Percentiles rank a stretch among this genome's conserved stretches.
Conservation (phyloP, 2,888 invertebrate species). For the Tupiocoris notatus region DNA sequence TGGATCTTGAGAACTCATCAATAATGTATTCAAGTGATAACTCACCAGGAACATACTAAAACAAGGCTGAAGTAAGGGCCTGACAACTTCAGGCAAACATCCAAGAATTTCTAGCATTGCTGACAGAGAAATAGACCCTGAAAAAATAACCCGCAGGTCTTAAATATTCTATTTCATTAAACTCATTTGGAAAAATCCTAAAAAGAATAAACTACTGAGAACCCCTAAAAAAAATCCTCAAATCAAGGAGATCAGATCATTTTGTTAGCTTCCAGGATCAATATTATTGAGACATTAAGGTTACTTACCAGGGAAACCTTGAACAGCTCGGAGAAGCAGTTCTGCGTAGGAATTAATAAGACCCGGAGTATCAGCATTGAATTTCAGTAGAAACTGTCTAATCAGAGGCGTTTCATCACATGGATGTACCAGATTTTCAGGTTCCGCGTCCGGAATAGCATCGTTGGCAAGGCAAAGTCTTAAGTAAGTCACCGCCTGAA, state of each 20-base stretch:
- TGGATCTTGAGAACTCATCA: too few relatives aligned
- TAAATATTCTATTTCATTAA: too few relatives aligned
- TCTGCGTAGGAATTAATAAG: slow-evolving; percentile 66
- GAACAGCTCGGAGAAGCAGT: slow-evolving; percentile 65
- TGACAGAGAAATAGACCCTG: slow-evolving; percentile 66
- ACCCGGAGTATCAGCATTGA: slow-evolving; percentile 53
- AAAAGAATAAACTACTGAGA: too few relatives aligned
- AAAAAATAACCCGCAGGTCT: too few relatives aligned
- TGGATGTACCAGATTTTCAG: slow-evolving; percentile 47
- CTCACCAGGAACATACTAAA: slow-evolving; percentile 61
- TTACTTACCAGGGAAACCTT: slow-evolving; percentile 64
- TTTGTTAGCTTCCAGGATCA: too few relatives aligned
- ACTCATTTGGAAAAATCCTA: too few relatives aligned
- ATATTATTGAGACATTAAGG: too few relatives aligned
- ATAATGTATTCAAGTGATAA: too few relatives aligned
- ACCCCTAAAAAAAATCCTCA: too few relatives aligned
- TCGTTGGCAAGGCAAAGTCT: slow-evolving; percentile 72
- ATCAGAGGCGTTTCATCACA: slow-evolving; percentile 55
- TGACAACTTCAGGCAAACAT: slow-evolving; percentile 70
- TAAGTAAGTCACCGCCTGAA: slow-evolving; percentile 74
- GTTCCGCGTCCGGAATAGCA: slow-evolving; percentile 59
- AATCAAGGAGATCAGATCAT: too few relatives aligned
- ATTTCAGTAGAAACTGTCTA: slow-evolving; percentile 60
- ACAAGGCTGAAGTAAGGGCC: slow-evolving; percentile 63
- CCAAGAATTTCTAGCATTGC: slow-evolving; percentile 83